phyloP scores from a whole-genome alignment of 2,888 invertebrate genomes.

The Perizoma affinitatum region DNA sequence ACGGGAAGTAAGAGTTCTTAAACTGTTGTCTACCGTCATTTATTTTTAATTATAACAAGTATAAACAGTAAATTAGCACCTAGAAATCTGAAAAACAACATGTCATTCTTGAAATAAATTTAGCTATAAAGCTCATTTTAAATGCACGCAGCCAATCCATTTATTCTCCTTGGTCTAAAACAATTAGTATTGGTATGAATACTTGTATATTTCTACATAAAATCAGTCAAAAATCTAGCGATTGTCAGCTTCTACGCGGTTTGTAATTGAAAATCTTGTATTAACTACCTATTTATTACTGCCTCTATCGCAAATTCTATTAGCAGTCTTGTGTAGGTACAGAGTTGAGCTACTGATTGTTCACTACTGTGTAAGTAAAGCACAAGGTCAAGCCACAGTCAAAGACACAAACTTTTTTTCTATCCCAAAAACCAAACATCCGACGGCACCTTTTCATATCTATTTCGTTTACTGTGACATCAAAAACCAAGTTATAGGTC shows the following conservation, averaged over 20 bases:
- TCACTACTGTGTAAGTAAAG: not conserved
- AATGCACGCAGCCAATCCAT: not conserved
- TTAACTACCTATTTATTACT: not conserved
- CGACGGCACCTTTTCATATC: not conserved
- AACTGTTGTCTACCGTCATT: too few species aligned
- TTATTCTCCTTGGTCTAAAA: not conserved
- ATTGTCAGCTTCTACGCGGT: not conserved
- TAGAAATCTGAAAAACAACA: too few species aligned
- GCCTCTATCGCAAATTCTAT: not conserved
- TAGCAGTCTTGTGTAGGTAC: not conserved
- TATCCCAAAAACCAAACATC: not conserved
- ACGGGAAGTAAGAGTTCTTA: too few species aligned
- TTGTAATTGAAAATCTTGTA: not conserved
- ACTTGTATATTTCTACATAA: constrained; percentile 47
- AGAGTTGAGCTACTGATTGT: not conserved
- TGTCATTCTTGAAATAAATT: too few species aligned
- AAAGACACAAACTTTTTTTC: not conserved
- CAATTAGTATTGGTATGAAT: constrained; percentile 15
- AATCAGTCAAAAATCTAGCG: constrained; percentile 62
- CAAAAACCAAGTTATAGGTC: too few species aligned
- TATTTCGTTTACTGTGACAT: not conserved
- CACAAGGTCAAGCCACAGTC: not conserved
- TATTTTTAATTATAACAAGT: too few species aligned
- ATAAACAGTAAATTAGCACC: too few species aligned
- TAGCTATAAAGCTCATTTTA: too few species aligned